These are phyloP conservation scores for Bombus impatiens DNA, from an alignment of 1,140 invertebrate genomes.

Conservation along the genomic window DNA sequence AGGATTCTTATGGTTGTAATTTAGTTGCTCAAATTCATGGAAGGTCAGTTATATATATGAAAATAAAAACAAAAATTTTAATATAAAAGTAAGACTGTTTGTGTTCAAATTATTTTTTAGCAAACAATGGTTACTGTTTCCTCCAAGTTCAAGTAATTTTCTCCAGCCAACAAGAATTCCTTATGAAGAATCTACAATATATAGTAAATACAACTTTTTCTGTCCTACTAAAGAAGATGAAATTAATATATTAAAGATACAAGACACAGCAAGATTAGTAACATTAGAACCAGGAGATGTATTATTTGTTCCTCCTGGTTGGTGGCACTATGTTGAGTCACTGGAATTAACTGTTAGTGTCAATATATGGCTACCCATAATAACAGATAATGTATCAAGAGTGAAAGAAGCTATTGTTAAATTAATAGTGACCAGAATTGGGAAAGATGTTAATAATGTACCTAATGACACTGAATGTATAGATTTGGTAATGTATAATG, in stretches of 20 bases:
- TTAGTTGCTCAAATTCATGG: constrained; percentile 94
- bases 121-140: constrained; percentile 97
- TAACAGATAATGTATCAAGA: constrained; percentile 80
- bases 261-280: constrained; percentile 81
- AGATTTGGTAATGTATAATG: constrained; percentile 73
- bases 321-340: constrained; percentile 98
- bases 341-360: constrained; percentile 89
- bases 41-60: constrained; percentile 82
- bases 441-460: constrained; percentile 58
- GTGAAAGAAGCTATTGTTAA: constrained; percentile 81
- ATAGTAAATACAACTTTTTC: constrained; percentile 92
- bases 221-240: constrained; percentile 82
- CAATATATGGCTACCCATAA: constrained; percentile 93
- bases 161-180: constrained; percentile 94
- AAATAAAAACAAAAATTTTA: neutral
- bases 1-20: constrained; percentile 97
- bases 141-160: constrained; percentile 86
- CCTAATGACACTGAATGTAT: constrained; percentile 62
- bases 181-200: constrained; percentile 98
- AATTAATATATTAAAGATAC: constrained; percentile 59
- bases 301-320: constrained; percentile 93
- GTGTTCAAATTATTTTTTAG: constrained; percentile 81
- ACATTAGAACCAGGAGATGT: constrained; percentile 92
- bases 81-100: neutral
- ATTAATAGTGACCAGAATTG: constrained; percentile 75